Evolutionary conservation across 2,113 vertebrate species (phyloP).

Genomic region (Microtus montanus): DNA sequence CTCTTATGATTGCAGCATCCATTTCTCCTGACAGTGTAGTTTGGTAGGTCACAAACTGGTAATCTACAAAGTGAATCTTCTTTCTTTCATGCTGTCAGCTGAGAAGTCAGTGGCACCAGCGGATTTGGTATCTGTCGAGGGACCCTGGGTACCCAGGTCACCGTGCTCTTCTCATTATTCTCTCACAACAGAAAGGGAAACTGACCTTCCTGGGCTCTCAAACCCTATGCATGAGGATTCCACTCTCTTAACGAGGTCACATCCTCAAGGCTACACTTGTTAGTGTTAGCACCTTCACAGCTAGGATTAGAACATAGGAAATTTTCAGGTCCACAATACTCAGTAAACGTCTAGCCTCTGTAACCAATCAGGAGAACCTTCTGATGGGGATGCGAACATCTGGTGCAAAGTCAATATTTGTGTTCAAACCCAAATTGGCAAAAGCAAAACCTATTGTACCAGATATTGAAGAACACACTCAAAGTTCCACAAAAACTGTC

Average conservation of each 20-base stretch:
- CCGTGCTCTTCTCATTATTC: not conserved
- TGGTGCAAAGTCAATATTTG: not conserved
- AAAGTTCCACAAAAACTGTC: not conserved
- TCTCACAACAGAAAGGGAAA: not conserved
- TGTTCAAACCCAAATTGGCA: constrained; percentile 14
- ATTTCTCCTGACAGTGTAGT: not conserved
- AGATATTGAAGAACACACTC: not conserved
- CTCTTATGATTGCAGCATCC: not conserved
- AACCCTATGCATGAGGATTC: not conserved
- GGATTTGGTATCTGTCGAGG: not conserved
- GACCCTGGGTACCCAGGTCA: too few species aligned
- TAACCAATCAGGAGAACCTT: not conserved
- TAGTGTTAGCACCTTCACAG: not conserved
- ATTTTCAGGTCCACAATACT: not conserved
- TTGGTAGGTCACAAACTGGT: too few species aligned
- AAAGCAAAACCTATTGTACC: not conserved
- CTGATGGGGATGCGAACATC: not conserved
- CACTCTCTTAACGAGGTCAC: not conserved
- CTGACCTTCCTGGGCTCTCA: not conserved
- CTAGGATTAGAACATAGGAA: not conserved
- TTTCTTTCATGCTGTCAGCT: not conserved
- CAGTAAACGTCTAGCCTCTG: not conserved
- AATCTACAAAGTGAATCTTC: not conserved
- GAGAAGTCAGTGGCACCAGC: not conserved
- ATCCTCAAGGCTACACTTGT: not conserved